Base-by-base conservation (phyloP, 2,888 invertebrate species). In the Notodromas monacha region DNA sequence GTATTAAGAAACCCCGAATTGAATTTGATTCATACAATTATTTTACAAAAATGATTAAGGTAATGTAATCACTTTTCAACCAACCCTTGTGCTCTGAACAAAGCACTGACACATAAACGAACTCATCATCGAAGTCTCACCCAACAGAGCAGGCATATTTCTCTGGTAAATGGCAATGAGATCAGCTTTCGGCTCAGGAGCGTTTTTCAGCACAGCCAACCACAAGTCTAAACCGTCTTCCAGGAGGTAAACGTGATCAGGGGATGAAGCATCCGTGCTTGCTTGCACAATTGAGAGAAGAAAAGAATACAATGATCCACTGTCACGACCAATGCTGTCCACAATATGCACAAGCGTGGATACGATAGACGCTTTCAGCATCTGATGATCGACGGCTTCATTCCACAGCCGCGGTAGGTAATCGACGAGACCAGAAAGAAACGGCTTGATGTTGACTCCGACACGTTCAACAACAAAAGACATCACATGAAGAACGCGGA, bases 221-320 rank as follows among this genome's bases (percentile, higher is more conserved):
- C 86, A 86, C 34, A 89, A 55, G 39, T 77, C 73, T 26, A 86
- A 52, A 3, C 79, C 81, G 45, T 89, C 86, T 49, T 84, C 84
- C 39, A 81, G 52, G 31, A 86, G 57, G 48, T 86, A 86, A 31
- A 86, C 69, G 46, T 79, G 73, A 26, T 51, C 42, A 1, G 68
- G 61, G 32, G 65, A 44, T 73, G 65, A 36, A 14, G 11, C 57
- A 42, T 76, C 69, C 1, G 79, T 77, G 33, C 69, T 68, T 35
- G 66, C 45, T 35, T 59, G 58, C 35, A 74, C 63, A 30, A 72
- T 65, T 31, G 54, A 57, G 34, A 61, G 43, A 16, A 63, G 50
- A 39, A 63, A 55, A 33, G 55, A 51, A 36, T 57, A 52, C 36
- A 58, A 13, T 15, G 26, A 5, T 28, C 4, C 6, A 10, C 15